Evolutionary conservation across 1,140 invertebrate species (phyloP), one percentile per base, ranked within the genome.

Genomic region (Mycetomoellerius zeteki): DNA sequence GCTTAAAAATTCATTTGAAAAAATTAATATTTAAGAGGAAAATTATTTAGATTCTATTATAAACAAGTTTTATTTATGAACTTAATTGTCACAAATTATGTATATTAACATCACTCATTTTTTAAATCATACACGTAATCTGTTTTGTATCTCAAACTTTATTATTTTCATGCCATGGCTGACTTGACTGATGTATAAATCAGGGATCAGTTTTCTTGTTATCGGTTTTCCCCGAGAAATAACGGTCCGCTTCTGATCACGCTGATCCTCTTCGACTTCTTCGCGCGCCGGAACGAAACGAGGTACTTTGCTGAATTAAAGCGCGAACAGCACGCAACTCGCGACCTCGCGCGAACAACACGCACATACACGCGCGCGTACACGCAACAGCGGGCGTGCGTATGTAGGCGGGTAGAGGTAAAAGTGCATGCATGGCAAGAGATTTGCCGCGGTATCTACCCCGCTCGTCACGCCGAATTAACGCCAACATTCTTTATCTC

Each of bases 231-330:
- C 6, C 5, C 12, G 69, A 19, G 37, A n/a, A 62, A 50, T 21
- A 60, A n/a, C 24, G 27, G 27, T 56, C 65, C 78, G 77, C 14
- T 69, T 50, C 77, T 81, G 77, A 71, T 56, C 21, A 33, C 30
- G 54, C n/a, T n/a, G n/a, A n/a, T n/a, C n/a, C 60, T 21, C 72
- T 78, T 67, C 37, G 77, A 84, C 76, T 52, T 65, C 86, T 77
- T 75, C 75, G 50, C 62, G 50, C 64, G 86, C 80, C 91, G 91
- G 86, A 93, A 92, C 91, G 90, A 85, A 69, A 91, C 78, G 77
- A 90, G 86, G 91, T 86, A 93, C 90, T 93, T 90, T 91, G 88
- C 88, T 92, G 91, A 92, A 93, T 93, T 93, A 91, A 92, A 93
- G 91, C 86, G 91, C 88, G 86, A 91, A 87, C 85, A 85, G 69